Evolutionary conservation across 53 echinoderm and acorn worm genomes (phyloP), one percentile per base, ranked within the genome.

Genomic region (Patiria pectinifera): DNA sequence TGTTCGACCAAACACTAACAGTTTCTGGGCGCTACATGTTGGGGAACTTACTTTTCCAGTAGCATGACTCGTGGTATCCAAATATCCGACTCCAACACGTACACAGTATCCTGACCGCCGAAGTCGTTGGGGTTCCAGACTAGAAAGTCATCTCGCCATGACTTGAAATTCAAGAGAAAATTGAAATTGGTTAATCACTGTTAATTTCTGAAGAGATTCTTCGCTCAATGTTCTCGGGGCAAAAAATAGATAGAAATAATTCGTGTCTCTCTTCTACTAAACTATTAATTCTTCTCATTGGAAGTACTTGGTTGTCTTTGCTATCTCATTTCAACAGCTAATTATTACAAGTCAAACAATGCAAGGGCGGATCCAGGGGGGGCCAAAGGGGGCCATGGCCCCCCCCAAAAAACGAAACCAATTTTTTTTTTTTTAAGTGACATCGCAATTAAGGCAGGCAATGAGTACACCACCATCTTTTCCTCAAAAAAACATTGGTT

Each of bases 121-220:
- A 89, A 95, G 80, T 97, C 93, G 53, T 89, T 94, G 1, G 97
- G 97, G 80, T 95, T 69, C 97, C 97, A 97, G 48, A 48, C 79
- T 22, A 97, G 86, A 71, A 91, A 97, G 53, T 97, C 97, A 83
- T 97, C 97, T 14, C 23, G 82, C 97, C 97, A 97, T 47, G 94
- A 89, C 97, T 97, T 58, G 5, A 58, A 89, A 47, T 45, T 24
- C 15, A n/a, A 74, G 2, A n/a, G 60, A 9, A 24, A 89, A 47
- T 18, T 59, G 11, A 69, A 13, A 4, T 45, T 72, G 11, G 22
- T 9, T 35, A 35, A 35, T 35, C 35, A 35, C 35, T 35, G 0
- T 35, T 35, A 74, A 6, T 74, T 23, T 3, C 4, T 24, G 11
- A 74, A 22, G 15, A 22, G 22, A 71, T 15, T 74, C 15, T 66